Conservation (phyloP, 2,113 vertebrate species). For the Carassius gibelio region DNA sequence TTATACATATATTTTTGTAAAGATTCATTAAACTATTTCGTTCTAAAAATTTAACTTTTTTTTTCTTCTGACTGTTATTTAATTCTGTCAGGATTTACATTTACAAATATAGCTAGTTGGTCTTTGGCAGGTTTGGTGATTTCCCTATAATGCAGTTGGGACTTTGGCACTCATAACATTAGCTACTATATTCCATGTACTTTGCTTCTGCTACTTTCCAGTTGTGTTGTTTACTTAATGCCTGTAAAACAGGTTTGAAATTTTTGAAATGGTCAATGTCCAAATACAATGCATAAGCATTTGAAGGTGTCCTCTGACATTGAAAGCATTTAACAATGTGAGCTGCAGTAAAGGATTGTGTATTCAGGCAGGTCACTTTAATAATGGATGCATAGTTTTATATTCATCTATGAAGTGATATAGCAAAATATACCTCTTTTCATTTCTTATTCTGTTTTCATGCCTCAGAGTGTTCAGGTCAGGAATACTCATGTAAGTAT, state of each 20-base stretch:
- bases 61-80: neutral
- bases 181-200: neutral
- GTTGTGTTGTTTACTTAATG: slow-evolving; percentile 11
- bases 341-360: too few relatives aligned
- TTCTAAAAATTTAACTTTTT: neutral
- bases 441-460: slow-evolving; percentile 48
- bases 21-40: neutral
- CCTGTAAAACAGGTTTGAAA: neutral
- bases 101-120: neutral
- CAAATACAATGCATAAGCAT: neutral
- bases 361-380: neutral
- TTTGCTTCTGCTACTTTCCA: neutral
- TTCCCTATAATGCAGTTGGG: neutral
- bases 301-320: neutral
- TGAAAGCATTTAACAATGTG: neutral
- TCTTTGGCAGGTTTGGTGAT: neutral
- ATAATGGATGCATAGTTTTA: neutral
- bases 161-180: neutral
- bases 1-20: neutral
- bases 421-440: slow-evolving; percentile 16
- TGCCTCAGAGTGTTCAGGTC: slow-evolving; percentile 63
- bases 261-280: slow-evolving; percentile 27
- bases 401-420: slow-evolving; percentile 4
- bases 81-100: neutral
- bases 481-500: slow-evolving; percentile 68